Conservation (phyloP, 2,797 vertebrate species). For the Melanotaenia trifasciata region DNA sequence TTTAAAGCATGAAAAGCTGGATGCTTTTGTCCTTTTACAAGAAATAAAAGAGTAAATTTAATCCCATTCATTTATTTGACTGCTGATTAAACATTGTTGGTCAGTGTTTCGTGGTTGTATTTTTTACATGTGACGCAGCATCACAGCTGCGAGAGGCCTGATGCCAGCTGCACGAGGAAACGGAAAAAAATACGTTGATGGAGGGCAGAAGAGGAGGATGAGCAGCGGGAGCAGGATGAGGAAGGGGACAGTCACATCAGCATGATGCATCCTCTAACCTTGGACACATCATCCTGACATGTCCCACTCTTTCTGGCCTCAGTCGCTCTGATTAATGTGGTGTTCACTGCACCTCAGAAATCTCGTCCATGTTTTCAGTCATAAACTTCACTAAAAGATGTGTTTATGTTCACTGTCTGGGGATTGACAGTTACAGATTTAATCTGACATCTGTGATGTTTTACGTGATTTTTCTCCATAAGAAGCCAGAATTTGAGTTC, state of each 20-base stretch:
- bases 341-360: not conserved
- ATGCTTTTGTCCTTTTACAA: too few species aligned
- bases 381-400: not conserved
- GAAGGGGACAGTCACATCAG: conserved; percentile 20
- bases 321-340: not conserved
- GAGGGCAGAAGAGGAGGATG: conserved; percentile 17
- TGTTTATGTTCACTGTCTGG: too few species aligned
- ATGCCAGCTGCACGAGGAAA: conserved; percentile 25
- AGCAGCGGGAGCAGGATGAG: conserved; percentile 29
- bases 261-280: conserved; percentile 47
- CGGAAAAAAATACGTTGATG: not conserved
- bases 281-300: conserved; percentile 30
- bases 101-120: too few species aligned
- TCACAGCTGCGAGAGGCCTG: conserved; percentile 4
- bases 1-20: not conserved
- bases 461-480: not conserved
- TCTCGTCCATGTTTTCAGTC: not conserved
- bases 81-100: too few species aligned
- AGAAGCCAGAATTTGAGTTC: not conserved
- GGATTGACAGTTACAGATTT: too few species aligned
- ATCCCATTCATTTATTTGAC: too few species aligned
- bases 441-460: not conserved
- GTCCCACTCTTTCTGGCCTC: not conserved
- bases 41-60: too few species aligned
- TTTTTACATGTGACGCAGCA: not conserved